Base-by-base conservation (phyloP, 2,888 invertebrate genomes). In the Parnassius glacialis region DNA sequence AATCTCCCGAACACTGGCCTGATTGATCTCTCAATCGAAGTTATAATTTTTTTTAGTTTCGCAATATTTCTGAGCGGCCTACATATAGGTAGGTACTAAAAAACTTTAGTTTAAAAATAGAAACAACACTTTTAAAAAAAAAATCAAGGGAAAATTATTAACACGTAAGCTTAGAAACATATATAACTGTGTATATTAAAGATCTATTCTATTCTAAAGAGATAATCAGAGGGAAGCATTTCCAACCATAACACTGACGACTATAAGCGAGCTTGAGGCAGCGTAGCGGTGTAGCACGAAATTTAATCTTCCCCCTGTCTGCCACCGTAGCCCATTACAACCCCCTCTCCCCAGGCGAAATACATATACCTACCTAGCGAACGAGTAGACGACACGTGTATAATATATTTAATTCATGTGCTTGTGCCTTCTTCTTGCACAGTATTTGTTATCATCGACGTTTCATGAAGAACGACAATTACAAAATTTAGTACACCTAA, bases 251-350 rank as follows among this genome's bases (percentile, higher is more conserved):
- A 81, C 81, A 70, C 75, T 86, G 87, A 87, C 88, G 86, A 89
- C 87, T 84, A 88, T 80, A 78, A 79, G 80, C 79, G 75, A 79
- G 82, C 82, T 80, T 71, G 81, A 81, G 81, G 81, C 84, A 76
- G 74, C 76, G 66, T 74, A 78, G 83, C 76, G 76, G 80, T 80
- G 81, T 76, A 80, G 83, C 81, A 84, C 85, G 84, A 88, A 89
- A 90, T 90, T 87, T 87, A 90, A 90, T 90, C 89, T 89, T 80
- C 86, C 87, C 84, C 48, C 87, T 74, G 87, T 87, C 89, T 87
- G 73, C 86, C 87, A 67, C 86, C 87, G 54, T 67, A 25, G 20
- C 44, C 52, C 61, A 16, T 48, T 48, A 11, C 50, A 45, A 50
- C 61, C 59, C 62, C 52, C 61, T 47, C 62, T 58, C 65, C 58